These are phyloP conservation scores for Ferdinandea cuprea DNA, from an alignment of 2,888 invertebrate species.

Conservation along the genomic window DNA sequence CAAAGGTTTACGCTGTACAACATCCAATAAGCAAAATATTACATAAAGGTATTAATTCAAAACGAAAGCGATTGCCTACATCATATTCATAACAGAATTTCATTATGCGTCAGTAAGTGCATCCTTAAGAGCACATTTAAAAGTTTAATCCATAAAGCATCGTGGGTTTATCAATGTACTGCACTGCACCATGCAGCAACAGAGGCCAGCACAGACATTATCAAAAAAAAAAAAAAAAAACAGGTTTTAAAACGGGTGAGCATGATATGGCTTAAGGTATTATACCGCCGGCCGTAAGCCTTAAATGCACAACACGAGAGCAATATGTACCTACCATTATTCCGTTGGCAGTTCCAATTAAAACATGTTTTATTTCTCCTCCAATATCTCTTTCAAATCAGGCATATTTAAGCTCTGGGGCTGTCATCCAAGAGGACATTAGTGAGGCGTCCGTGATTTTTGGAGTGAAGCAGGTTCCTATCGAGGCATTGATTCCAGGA, in stretches of 20 bases:
- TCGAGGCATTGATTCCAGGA: constrained; percentile 95
- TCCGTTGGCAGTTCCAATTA: constrained; percentile 42
- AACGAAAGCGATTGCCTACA: too few species aligned
- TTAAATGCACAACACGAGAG: constrained; percentile 40
- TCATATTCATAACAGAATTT: constrained; percentile 41
- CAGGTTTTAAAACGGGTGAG: constrained; percentile 39
- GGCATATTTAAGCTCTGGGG: constrained; percentile 96
- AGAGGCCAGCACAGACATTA: constrained; percentile 32
- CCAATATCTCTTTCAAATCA: constrained; percentile 81
- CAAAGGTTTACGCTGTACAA: neutral
- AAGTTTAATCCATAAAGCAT: constrained; percentile 62
- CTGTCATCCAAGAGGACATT: constrained; percentile 97
- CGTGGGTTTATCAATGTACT: constrained; percentile 42
- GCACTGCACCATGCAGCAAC: constrained; percentile 52
- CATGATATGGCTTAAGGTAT: constrained; percentile 37
- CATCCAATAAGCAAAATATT: neutral
- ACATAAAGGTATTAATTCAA: too few species aligned
- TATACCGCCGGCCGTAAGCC: constrained; percentile 48
- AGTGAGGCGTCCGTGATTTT: constrained; percentile 98
- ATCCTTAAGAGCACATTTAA: constrained; percentile 49
- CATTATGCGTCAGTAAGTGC: constrained; percentile 40
- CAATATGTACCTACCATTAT: constrained; percentile 1
- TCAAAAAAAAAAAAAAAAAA: too few species aligned
- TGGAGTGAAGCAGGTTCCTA: constrained; percentile 94
- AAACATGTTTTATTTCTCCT: constrained; percentile 26